Evolutionary conservation across 1,140 invertebrate species (phyloP).

Genomic region (Drosophila suzukii): DNA sequence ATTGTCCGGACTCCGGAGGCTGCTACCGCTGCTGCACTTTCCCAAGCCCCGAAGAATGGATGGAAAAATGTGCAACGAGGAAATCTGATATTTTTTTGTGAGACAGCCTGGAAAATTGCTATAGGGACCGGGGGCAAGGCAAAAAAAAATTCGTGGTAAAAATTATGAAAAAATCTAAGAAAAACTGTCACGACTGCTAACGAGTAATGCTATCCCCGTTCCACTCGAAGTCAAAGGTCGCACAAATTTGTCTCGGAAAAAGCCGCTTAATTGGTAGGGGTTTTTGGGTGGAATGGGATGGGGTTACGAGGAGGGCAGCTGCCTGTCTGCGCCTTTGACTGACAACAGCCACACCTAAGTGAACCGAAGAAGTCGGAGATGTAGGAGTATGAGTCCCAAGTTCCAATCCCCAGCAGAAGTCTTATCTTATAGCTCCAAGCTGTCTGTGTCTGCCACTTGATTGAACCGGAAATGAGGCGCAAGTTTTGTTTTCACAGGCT

Average conservation of each 20-base stretch:
- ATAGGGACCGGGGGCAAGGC: slow-evolving; percentile 14
- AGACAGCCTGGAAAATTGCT: slow-evolving; percentile 55
- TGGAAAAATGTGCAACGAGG: slow-evolving; percentile 69
- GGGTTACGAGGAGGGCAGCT: slow-evolving; percentile 48
- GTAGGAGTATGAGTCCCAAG: not conserved
- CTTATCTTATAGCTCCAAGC: slow-evolving; percentile 47
- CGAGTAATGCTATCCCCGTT: slow-evolving; percentile 61
- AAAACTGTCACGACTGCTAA: slow-evolving; percentile 77
- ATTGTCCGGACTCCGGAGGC: slow-evolving; percentile 60
- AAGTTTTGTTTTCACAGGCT: slow-evolving; percentile 78
- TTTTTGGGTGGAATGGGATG: slow-evolving; percentile 1
- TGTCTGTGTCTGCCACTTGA: slow-evolving; percentile 61
- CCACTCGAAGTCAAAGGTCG: slow-evolving; percentile 68
- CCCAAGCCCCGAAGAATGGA: slow-evolving; percentile 57
- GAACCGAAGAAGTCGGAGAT: slow-evolving; percentile 17
- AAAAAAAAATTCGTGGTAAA: slow-evolving; percentile 76
- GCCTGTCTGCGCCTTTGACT: slow-evolving; percentile 73
- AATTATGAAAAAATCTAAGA: slow-evolving; percentile 68
- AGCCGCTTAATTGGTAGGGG: slow-evolving; percentile 70
- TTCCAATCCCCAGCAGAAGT: slow-evolving; percentile 9
- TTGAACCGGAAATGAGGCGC: slow-evolving; percentile 77
- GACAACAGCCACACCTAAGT: slow-evolving; percentile 80
- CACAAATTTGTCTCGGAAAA: slow-evolving; percentile 74
- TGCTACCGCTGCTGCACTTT: slow-evolving; percentile 66
- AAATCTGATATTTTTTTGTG: slow-evolving; percentile 75